Evolutionary conservation across 2,797 vertebrate genomes (phyloP), one percentile per base, ranked within the genome.

Genomic region (Melanogrammus aeglefinus): DNA sequence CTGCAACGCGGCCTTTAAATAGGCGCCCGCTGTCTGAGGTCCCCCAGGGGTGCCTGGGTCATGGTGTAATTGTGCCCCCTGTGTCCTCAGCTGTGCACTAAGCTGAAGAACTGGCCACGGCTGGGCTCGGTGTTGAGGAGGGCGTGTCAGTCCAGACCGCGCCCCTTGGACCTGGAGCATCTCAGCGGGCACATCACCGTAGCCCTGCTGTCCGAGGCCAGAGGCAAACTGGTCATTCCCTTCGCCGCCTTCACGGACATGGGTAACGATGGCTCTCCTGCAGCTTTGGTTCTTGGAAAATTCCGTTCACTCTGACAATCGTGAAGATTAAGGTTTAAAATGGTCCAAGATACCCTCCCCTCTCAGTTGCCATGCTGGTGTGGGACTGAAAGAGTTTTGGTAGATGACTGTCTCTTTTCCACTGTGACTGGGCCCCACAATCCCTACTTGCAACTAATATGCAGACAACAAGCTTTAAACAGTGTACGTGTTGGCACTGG

Each of bases 191-290:
- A 84, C 57, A 82, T 98, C 73, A 93, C 94, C 63, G 90, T 94
- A 76, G 92, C 94, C 0, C 90, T 99, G 69, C 91, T 93, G 79
- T 91, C 91, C 63, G 94, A 95, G 73, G 85, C 89, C 81, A 94
- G 94, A 86, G 91, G 96, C 81, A 95, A 81, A 84, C 85, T 91
- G 82, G 86, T 82, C 7, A 88, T 96, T 89, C 96, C 97, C 72
- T 99, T 96, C 76, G 95, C 93, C 86, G 87, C 89, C 82, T 99
- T 99, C 85, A 93, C 95, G 76, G 93, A 97, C 87, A 91, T 92
- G 85, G 95, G 97, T 99, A 94, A 63, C 18, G 1, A 69, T n/a
- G 9, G 1, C 1, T 33, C 31, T 72, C 1, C 29, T 73, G 6
- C 6, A 69, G 14, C 21, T 63, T n/a, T 51, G 16, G 21, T 1